Percentiles rank a stretch among this genome's conserved stretches.
Conservation (phyloP, 2,797 vertebrate genomes). For the Typhlichthys subterraneus region DNA sequence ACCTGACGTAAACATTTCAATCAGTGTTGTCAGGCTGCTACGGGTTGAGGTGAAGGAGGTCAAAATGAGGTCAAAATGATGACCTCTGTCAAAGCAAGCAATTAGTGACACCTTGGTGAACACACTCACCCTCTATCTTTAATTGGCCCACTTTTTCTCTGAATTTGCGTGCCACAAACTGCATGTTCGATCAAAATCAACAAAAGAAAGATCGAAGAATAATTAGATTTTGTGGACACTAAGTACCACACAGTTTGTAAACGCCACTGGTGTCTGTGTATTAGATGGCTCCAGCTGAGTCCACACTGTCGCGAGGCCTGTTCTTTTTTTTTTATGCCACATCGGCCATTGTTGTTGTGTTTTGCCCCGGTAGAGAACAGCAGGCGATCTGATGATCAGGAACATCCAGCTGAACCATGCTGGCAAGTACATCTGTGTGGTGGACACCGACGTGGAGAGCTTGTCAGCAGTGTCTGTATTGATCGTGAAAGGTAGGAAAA, state of each 20-base stretch:
- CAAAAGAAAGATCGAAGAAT: background rate
- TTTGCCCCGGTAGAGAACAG: constrained; percentile 78
- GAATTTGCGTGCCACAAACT: background rate
- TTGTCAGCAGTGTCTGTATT: constrained; percentile 90
- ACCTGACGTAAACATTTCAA: constrained; percentile 30
- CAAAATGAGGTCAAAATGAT: background rate
- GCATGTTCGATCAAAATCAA: constrained; percentile 11
- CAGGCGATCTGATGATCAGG: constrained; percentile 95
- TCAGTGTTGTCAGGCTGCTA: no score
- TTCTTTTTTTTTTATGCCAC: constrained; percentile 63
- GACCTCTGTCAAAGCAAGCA: constrained; percentile 27
- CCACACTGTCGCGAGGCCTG: constrained; percentile 63
- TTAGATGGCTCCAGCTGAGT: constrained; percentile 56
- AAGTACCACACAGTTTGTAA: constrained; percentile 27
- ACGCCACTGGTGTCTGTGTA: constrained; percentile 25
- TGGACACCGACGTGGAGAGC: constrained; percentile 92
- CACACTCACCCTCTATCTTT: constrained; percentile 28
- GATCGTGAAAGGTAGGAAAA: constrained; percentile 92
- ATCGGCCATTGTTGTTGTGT: background rate
- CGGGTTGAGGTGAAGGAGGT: no score
- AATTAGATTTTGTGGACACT: background rate
- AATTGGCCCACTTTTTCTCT: constrained; percentile 11
- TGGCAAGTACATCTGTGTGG: constrained; percentile 92
- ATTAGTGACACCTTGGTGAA: constrained; percentile 12
- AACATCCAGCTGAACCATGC: constrained; percentile 94